phyloP scores from a whole-genome alignment of 2,888 invertebrate genomes.

The Nesidiocoris tenuis region DNA sequence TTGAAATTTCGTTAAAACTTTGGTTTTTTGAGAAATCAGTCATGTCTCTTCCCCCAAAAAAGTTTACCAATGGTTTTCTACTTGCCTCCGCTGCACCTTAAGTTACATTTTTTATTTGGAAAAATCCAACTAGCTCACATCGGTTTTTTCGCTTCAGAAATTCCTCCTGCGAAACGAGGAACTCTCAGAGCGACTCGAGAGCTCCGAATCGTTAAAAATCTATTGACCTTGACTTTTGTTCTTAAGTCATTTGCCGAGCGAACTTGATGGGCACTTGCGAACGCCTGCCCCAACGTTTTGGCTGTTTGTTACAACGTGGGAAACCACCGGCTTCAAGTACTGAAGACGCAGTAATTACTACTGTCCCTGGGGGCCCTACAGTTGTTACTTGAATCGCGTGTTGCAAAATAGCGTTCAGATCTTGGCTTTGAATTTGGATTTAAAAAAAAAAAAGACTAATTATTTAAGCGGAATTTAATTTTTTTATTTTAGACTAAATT shows the following conservation, averaged over 20 bases:
- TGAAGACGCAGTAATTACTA: not conserved
- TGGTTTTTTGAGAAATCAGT: too few relatives aligned
- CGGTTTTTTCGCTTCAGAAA: too few relatives aligned
- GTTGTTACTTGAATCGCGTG: not conserved
- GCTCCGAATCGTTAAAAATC: conserved; percentile 11
- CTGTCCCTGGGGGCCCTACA: not conserved
- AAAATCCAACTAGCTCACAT: too few relatives aligned
- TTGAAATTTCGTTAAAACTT: too few relatives aligned
- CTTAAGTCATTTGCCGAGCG: not conserved
- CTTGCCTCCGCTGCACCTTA: too few relatives aligned
- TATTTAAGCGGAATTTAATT: not conserved
- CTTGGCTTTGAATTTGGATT: not conserved
- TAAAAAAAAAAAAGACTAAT: not conserved
- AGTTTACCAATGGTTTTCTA: too few relatives aligned
- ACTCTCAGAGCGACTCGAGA: not conserved
- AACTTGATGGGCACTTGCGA: not conserved
- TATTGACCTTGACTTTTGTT: conserved; percentile 37
- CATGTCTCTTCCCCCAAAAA: too few relatives aligned
- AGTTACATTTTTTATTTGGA: too few relatives aligned
- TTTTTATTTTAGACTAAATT: not conserved
- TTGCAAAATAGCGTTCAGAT: too few relatives aligned
- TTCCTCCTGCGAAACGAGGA: too few relatives aligned
- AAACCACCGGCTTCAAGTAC: not conserved
- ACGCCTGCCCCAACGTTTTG: not conserved
- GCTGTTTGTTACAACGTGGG: not conserved